Base-by-base conservation (phyloP, 2,888 invertebrate species). In the Cerastoderma edule region DNA sequence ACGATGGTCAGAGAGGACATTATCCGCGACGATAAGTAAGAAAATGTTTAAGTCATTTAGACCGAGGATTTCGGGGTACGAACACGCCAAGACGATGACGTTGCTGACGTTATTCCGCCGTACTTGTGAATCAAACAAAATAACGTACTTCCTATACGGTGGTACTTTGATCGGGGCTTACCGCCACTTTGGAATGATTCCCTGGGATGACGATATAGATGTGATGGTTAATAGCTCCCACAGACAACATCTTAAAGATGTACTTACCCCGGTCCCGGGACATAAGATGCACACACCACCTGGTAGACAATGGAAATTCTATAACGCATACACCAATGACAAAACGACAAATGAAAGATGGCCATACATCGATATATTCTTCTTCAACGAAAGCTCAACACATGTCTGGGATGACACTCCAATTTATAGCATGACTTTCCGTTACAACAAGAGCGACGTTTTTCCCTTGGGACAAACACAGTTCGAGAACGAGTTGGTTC, bases 181-280 rank as follows among this genome's bases (percentile, higher is more conserved):
- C 64, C 64, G 83, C 56, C 85, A 85, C 64, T 77, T 74, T 57
- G 83, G 79, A 22, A n/a, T 83, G 28, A 72, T 85, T 30, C 85
- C 85, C 0, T 85, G 85, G 85, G 85, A 85, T 50, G 85, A 85
- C 66, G 85, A 85, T 53, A 68, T 85, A 28, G 85, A 85, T 46
- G 77, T 85, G 16, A 39, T 83, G 6, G 57, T 85, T 30, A 83
- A 79, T 22, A 64, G 19, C 2, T 74, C 77, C 10, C 72, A 79
- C 13, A 74, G 64, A 50, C 10, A 30, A 5, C n/a, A 32, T 27
- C 27, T 83, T 19, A 50, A 67, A 60, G n/a, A 48, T 4, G 22
- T 46, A 28, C 50, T 85, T 16, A 35, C 33, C 30, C 63, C 46
- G 35, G 30, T 70, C 24, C 32, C 67, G 30, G 60, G 50, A 16